Percentiles rank a stretch among this genome's conserved stretches.
Evolutionary conservation across 35 echinoderm and acorn worm genomes (phyloP).

Genomic region (Heliocidaris erythrogramma): DNA sequence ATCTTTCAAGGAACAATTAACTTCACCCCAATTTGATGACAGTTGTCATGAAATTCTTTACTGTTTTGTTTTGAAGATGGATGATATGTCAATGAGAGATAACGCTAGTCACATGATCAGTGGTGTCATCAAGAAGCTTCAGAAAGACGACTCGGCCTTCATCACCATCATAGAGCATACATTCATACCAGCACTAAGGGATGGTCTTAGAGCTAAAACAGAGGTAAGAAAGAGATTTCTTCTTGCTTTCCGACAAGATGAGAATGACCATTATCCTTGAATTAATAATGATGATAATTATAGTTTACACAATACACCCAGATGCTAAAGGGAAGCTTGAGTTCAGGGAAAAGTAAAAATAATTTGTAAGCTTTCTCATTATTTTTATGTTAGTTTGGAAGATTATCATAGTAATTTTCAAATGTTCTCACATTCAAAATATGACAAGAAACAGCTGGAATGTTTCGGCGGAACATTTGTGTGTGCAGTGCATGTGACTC

Average conservation of each 20-base stretch:
- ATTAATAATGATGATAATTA: background rate
- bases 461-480: too few species aligned
- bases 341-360: too few species aligned
- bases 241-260: too few species aligned
- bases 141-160: background rate
- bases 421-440: too few species aligned
- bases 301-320: too few species aligned
- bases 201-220: conserved; percentile 73
- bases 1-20: too few species aligned
- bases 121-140: conserved; percentile 61
- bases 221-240: conserved; percentile 62
- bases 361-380: too few species aligned
- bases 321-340: too few species aligned
- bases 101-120: conserved; percentile 64
- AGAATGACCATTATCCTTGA: background rate
- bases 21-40: background rate
- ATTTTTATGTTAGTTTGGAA: too few species aligned
- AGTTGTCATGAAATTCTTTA: background rate
- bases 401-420: too few species aligned
- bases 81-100: conserved; percentile 94
- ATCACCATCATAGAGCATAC: conserved; percentile 65
- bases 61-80: conserved; percentile 58
- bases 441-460: too few species aligned
- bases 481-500: too few species aligned
- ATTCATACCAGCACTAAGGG: conserved; percentile 76